Evolutionary conservation across 2,888 invertebrate genomes (phyloP), one percentile per base, ranked within the genome.

Genomic region (Tachina fera): DNA sequence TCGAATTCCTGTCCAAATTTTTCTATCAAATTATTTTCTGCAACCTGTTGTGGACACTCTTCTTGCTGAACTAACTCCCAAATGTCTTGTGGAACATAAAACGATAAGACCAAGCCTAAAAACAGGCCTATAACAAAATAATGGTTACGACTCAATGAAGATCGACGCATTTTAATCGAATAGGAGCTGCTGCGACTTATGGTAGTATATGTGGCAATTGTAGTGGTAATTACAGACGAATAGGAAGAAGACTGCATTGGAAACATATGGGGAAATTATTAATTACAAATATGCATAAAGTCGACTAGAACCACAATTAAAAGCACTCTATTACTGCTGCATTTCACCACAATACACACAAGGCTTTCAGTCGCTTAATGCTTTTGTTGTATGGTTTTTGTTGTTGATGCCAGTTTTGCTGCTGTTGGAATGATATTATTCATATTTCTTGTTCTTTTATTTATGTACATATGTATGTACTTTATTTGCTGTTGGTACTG

Each of bases 1-100:
- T 93, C 92, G 88, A 93, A 93, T 80, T 92, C 92, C 88, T 92
- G 92, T 41, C 92, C 92, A 70, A 91, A 93, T 89, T 91, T 92
- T 86, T 91, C 91, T 87, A 91, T 91, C n/a, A 91, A 88, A 87
- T 91, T 90, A 88, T 91, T 92, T 87, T 92, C 92, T 83, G 91
- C 93, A 67, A 88, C 90, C 87, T 91, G 91, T 84, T 91, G 91
- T 43, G 93, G 92, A 87, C 93, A 93, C 88, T 92, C 93, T 88
- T 92, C 91, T 89, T 91, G 91, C 89, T 91, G 91, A 83, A 92
- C 91, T 88, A 92, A 89, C 88, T 92, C 91, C 93, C 91, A 92
- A 85, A 91, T 90, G 81, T 91, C 90, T 88, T 93, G 91, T 47
- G 93, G 93, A 83, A 92, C 89, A 87, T 90, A 92, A 80, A 91